Evolutionary conservation across 2,797 vertebrate genomes (phyloP).

Genomic region (Mus caroli): DNA sequence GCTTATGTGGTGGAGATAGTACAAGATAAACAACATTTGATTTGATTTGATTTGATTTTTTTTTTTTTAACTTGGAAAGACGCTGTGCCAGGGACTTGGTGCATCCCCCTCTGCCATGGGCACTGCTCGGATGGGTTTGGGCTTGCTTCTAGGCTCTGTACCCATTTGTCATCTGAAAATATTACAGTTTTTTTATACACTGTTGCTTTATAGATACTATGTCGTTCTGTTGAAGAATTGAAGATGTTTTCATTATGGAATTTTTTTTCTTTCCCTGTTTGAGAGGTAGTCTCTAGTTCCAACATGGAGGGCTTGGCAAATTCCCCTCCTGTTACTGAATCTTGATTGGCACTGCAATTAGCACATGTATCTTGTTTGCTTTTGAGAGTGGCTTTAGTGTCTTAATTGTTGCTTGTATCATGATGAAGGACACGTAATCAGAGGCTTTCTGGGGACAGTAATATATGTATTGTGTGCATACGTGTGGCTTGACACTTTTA

Average conservation of each 20-base stretch:
- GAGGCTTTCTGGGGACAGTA: conserved; percentile 42
- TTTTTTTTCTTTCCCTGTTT: conserved; percentile 19
- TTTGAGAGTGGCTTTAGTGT: conserved; percentile 61
- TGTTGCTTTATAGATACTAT: neutral
- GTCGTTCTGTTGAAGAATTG: conserved; percentile 55
- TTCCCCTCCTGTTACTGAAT: conserved; percentile 47
- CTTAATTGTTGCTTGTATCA: conserved; percentile 36
- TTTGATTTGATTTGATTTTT: neutral
- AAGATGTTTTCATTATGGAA: neutral
- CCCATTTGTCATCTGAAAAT: neutral
- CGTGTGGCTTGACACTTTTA: neutral
- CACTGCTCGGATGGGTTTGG: neutral
- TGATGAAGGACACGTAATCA: conserved; percentile 36
- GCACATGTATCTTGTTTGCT: conserved; percentile 57
- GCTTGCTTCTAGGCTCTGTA: neutral
- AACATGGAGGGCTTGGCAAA: neutral
- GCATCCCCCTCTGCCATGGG: neutral
- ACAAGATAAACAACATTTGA: conserved; percentile 27
- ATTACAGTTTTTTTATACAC: neutral
- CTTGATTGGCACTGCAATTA: neutral
- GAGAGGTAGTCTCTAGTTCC: neutral
- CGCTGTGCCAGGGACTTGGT: neutral
- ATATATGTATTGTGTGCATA: neutral
- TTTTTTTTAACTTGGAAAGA: neutral
- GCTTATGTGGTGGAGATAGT: neutral